Evolutionary conservation across 2,113 vertebrate species (phyloP), one percentile per base, ranked within the genome.

Genomic region (Poeciliopsis retropinna): DNA sequence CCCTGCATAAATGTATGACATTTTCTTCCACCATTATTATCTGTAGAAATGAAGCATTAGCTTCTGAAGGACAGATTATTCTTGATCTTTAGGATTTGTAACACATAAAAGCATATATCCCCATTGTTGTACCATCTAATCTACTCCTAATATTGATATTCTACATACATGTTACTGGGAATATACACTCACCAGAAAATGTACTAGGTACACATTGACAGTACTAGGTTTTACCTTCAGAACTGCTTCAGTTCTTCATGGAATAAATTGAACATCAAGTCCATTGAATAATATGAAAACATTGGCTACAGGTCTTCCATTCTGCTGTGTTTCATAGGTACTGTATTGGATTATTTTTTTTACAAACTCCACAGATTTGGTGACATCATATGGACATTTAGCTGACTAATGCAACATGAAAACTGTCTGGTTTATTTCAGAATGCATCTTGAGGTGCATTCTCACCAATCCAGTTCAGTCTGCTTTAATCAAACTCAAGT

Each of bases 1-100:
- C 54, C 29, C 54, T 66, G 37, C 14, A 30, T 64, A 73, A 32
- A 78, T 76, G 69, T 66, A 34, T 80, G 74, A 70, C 68, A 66
- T 64, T 8, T 81, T 37, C 73, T 72, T 78, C 83, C 75, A 67
- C 72, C 71, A 74, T 80, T 80, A 78, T 41, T 68, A 60, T 79
- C 68, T 82, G 77, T 75, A 77, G 70, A 86, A 73, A 78, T 70
- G 34, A 69, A 47, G 60, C 81, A 60, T 85, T 83, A 75, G 64
- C 54, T 73, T 69, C 64, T 34, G 54, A 76, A 70, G 68, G 76
- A 74, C 44, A 80, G 61, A 83, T 80, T 82, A 72, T 71, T 37
- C 6, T 73, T 76, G 60, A 76, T 78, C 72, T 80, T 72, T 6
- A 13, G 51, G 73, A 69, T 37, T 60, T 77, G 70, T 82, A 76